Percentiles rank a stretch among this genome's conserved stretches.
phyloP scores from a whole-genome alignment of 2,113 vertebrate genomes.

The Anser cygnoides region DNA sequence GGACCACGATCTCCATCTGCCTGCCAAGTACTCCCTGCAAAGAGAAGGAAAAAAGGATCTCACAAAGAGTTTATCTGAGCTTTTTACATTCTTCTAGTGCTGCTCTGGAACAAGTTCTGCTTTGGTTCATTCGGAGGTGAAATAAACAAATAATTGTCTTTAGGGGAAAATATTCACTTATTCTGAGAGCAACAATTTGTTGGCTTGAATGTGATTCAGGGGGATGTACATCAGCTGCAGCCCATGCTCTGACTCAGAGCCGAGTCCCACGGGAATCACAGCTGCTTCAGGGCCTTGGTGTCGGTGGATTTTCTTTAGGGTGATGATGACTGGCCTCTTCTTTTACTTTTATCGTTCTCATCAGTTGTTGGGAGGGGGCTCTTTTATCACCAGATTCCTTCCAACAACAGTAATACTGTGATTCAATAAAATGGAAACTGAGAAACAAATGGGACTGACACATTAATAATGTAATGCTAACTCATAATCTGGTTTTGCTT shows the following conservation, averaged over 20 bases:
- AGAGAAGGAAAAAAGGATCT: not conserved
- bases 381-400: constrained; percentile 69
- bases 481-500: constrained; percentile 9
- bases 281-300: constrained; percentile 23
- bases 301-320: constrained; percentile 27
- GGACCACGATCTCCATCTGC: not conserved
- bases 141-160: constrained; percentile 49
- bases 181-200: constrained; percentile 37
- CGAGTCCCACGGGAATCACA: constrained; percentile 21
- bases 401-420: constrained; percentile 54
- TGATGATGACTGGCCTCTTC: not conserved
- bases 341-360: constrained; percentile 37
- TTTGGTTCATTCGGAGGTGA: constrained; percentile 45
- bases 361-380: constrained; percentile 36
- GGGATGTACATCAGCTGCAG: constrained; percentile 51
- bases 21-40: not conserved
- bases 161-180: constrained; percentile 23
- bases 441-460: constrained; percentile 48
- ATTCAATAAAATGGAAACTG: constrained; percentile 52
- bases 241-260: constrained; percentile 39
- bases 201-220: constrained; percentile 24
- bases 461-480: constrained; percentile 21
- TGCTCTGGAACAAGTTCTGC: constrained; percentile 23
- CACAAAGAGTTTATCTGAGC: not conserved
- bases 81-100: not conserved